A percentile compares a stretch with the other conserved stretches of the same genome.
Evolutionary conservation across 92 coral and sea anemone species (phyloP).

Genomic region (Montipora capitata): DNA sequence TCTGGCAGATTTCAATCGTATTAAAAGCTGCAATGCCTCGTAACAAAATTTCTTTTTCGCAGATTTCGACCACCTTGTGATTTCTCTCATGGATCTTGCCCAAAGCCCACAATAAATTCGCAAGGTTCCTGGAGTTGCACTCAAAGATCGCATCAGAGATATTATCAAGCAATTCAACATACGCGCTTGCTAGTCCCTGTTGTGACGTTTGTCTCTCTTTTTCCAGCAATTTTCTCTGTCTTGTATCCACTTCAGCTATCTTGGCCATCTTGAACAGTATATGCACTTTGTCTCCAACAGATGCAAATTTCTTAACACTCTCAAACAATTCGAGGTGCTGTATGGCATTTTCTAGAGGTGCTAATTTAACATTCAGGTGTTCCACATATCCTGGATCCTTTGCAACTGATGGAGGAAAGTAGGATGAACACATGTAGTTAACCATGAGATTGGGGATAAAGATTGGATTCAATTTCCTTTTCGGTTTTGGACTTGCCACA

Average conservation of each 20-base stretch:
- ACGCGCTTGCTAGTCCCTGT: background rate
- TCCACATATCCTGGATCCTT: background rate
- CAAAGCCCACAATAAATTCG: constrained; percentile 30
- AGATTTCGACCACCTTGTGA: constrained; percentile 6
- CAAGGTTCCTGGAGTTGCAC: constrained; percentile 17
- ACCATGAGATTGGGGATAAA: too few species aligned
- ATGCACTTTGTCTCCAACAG: background rate
- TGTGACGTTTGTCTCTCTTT: constrained; percentile 6
- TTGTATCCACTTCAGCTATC: constrained; percentile 26
- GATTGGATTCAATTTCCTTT: background rate
- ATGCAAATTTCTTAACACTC: background rate
- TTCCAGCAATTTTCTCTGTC: constrained; percentile 12
- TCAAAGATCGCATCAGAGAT: background rate
- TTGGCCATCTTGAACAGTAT: constrained; percentile 24
- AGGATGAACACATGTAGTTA: background rate
- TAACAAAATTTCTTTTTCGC: constrained; percentile 31
- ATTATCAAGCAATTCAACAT: constrained; percentile 27
- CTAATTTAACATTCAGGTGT: constrained; percentile 6
- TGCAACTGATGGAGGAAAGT: background rate
- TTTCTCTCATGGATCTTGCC: constrained; percentile 25
- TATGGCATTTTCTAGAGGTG: background rate
- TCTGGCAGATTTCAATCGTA: constrained; percentile 11
- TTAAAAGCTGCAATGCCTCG: constrained; percentile 15
- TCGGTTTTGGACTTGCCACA: background rate
- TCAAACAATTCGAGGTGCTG: constrained; percentile 20